Percentiles rank a stretch among this genome's conserved stretches.
Evolutionary conservation across 2,888 invertebrate genomes (phyloP).

Genomic region (Cheilosia vernalis): DNA sequence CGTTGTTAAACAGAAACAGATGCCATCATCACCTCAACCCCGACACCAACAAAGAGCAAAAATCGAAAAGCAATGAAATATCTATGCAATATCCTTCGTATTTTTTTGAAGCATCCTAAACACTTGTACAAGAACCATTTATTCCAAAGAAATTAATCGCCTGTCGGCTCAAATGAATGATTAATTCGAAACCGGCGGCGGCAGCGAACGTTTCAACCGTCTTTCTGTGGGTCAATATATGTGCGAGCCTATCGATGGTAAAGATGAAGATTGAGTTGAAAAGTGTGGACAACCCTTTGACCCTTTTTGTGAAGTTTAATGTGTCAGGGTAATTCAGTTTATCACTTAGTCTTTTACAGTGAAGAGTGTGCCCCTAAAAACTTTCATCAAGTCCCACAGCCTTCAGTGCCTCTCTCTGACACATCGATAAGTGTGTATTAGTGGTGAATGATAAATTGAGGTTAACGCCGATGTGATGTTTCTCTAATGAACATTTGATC

Average conservation of each 20-base stretch:
- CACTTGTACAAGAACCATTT: constrained; percentile 4
- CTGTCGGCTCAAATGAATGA: constrained; percentile 40
- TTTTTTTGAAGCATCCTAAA: background rate
- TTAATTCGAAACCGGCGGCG: constrained; percentile 37
- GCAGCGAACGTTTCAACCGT: constrained; percentile 20
- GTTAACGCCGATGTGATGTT: constrained; percentile 23
- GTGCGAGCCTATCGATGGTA: constrained; percentile 24
- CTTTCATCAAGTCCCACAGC: constrained; percentile 32
- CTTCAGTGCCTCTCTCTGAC: constrained; percentile 3
- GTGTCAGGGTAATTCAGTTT: constrained; percentile 58
- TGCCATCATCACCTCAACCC: background rate
- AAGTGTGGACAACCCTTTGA: constrained; percentile 56
- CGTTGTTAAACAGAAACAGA: background rate
- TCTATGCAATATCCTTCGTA: background rate
- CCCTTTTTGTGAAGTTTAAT: constrained; percentile 48
- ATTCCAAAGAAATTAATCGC: constrained; percentile 35
- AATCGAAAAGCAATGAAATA: background rate
- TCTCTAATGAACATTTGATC: constrained; percentile 59
- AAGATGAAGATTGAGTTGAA: constrained; percentile 60
- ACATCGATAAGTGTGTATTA: constrained; percentile 24
- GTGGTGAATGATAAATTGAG: constrained; percentile 57
- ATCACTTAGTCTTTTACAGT: constrained; percentile 47
- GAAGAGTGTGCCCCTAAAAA: constrained; percentile 10
- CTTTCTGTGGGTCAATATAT: constrained; percentile 18
- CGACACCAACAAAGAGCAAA: background rate